These are phyloP conservation scores for Poecilia gillii DNA, from an alignment of 2,797 vertebrate genomes.

Conservation along the genomic window DNA sequence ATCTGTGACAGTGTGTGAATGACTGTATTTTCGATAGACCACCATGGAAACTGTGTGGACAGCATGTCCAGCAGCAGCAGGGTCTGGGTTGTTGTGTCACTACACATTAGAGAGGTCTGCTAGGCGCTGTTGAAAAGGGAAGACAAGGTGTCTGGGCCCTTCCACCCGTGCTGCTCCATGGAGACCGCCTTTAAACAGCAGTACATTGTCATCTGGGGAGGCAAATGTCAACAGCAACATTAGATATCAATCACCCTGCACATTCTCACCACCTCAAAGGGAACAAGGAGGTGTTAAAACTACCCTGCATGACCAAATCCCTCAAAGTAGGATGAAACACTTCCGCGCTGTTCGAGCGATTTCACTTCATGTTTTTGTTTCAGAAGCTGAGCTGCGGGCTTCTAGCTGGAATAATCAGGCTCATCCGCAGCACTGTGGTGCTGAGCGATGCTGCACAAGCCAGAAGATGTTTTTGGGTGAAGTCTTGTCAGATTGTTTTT, in stretches of 20 bases:
- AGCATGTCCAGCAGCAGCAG: slow-evolving; percentile 46
- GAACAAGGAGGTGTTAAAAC: slow-evolving; percentile 63
- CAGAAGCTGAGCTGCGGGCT: slow-evolving; percentile 11
- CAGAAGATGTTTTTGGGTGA: slow-evolving; percentile 58
- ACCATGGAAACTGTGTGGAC: slow-evolving; percentile 44
- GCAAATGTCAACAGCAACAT: slow-evolving; percentile 78
- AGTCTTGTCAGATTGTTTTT: slow-evolving; percentile 74
- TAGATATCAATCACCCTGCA: slow-evolving; percentile 74
- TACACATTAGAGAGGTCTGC: slow-evolving; percentile 62
- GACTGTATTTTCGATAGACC: slow-evolving; percentile 45
- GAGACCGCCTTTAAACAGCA: slow-evolving; percentile 77
- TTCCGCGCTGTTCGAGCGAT: slow-evolving; percentile 17
- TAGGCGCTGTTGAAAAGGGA: slow-evolving; percentile 54
- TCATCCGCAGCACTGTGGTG: slow-evolving; percentile 20
- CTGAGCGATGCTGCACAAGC: slow-evolving; percentile 27
- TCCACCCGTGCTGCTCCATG: slow-evolving; percentile 58
- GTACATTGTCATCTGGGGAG: slow-evolving; percentile 75
- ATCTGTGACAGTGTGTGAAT: slow-evolving; percentile 46
- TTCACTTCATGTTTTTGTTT: slow-evolving; percentile 19
- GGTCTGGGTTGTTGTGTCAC: slow-evolving; percentile 60
- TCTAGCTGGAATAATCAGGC: slow-evolving; percentile 34
- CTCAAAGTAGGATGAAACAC: slow-evolving; percentile 24
- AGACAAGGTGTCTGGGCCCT: slow-evolving; percentile 74
- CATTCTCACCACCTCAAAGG: slow-evolving; percentile 65
- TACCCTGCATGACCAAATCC: slow-evolving; percentile 28